Evolutionary conservation across 2,888 invertebrate species (phyloP), one percentile per base, ranked within the genome.

Genomic region (Noctuana brunneofusca): DNA sequence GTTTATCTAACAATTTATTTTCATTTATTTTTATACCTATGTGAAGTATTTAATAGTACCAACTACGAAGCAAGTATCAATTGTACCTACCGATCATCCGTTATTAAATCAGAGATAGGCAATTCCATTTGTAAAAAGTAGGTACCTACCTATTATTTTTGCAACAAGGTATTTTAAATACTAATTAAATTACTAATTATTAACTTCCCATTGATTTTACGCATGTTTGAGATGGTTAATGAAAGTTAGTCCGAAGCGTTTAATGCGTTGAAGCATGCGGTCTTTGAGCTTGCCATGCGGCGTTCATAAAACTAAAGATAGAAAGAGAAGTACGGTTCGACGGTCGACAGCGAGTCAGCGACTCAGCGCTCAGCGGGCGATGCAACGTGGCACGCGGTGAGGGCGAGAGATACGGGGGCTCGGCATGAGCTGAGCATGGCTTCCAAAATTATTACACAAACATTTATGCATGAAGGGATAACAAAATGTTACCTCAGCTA

Each of bases 381-480:
- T 75, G 75, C 77, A 81, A 79, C 80, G 79, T 76, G 75, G 76
- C 76, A 62, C 59, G 65, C 41, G 41, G 41, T 5, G 41, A 41
- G 56, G 68, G 55, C 46, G 72, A 65, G 72, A 66, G 74, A 71
- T 66, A 68, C 69, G 67, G 64, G 68, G 69, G 53, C 71, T 70
- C 75, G 74, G 76, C 69, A 75, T 76, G 78, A 84, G 80, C 80
- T 76, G 78, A 84, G 80, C 80, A 83, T 76, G 75, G 82, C 81
- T 81, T 78, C 83, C 82, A 79, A 87, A 86, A 86, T 81, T 72
- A 87, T 87, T 86, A 87, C 80, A 83, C 81, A 87, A 87, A 87
- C 87, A 87, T 87, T 87, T 87, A 89, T 86, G 86, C 87, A 87
- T 89, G 84, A 84, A 83, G 81, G 87, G 84, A 87, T 87, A 83